Percentiles rank a stretch among this genome's conserved stretches.
Evolutionary conservation across 2,888 invertebrate genomes (phyloP).

Genomic region (Thelaira solivaga): DNA sequence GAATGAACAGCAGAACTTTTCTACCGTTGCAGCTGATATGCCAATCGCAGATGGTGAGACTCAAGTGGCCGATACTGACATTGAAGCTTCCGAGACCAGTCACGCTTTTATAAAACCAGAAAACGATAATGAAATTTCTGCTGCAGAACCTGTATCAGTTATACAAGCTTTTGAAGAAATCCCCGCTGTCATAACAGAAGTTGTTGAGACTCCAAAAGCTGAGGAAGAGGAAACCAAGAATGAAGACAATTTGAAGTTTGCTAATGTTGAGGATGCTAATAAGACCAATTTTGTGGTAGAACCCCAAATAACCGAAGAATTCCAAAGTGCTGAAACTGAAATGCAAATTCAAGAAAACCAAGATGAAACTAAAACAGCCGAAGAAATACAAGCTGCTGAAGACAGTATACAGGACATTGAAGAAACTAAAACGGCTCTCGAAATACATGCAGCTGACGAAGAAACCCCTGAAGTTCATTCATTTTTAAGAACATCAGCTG

Average conservation of each 20-base stretch:
- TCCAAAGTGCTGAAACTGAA: conserved; percentile 21
- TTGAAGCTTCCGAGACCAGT: conserved; percentile 68
- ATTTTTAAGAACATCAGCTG: not conserved
- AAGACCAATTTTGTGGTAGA: conserved; percentile 8
- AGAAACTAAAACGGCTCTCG: not conserved
- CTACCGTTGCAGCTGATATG: conserved; percentile 31
- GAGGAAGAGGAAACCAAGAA: conserved; percentile 41
- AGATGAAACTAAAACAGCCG: not conserved
- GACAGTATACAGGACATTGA: not conserved
- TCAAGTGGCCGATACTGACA: conserved; percentile 37
- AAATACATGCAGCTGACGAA: not conserved
- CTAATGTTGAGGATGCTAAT: conserved; percentile 37
- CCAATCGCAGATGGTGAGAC: conserved; percentile 44
- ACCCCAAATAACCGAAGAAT: conserved; percentile 38
- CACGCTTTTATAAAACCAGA: conserved; percentile 65
- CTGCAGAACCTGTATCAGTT: conserved; percentile 46
- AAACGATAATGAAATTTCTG: conserved; percentile 1
- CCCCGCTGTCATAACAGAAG: conserved; percentile 68
- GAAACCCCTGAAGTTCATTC: not conserved
- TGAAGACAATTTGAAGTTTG: not conserved
- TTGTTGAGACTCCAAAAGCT: not conserved
- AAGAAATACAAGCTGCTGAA: not conserved
- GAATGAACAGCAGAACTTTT: conserved; percentile 44
- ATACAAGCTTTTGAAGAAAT: conserved; percentile 69
- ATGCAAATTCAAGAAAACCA: not conserved